phyloP scores from a whole-genome alignment of 2,888 invertebrate species.

The Pegoplata infirma region DNA sequence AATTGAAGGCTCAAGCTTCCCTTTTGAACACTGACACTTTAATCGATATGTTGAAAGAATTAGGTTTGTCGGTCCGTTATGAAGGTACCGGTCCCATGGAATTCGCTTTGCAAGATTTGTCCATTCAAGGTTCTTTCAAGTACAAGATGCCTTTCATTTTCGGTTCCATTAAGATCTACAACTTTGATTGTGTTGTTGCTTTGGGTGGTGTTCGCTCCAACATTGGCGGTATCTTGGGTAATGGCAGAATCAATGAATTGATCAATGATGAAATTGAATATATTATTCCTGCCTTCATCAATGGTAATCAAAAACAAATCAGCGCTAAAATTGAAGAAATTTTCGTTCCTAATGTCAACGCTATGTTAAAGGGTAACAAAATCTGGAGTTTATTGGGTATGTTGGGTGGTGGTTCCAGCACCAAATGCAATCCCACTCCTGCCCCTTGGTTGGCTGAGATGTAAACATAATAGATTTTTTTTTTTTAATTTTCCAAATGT shows the following conservation, averaged over 20 bases:
- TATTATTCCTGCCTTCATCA: slow-evolving; percentile 68
- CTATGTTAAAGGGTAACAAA: slow-evolving; percentile 70
- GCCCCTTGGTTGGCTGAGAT: slow-evolving; percentile 69
- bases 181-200: slow-evolving; percentile 68
- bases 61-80: slow-evolving; percentile 71
- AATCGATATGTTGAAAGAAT: slow-evolving; percentile 66
- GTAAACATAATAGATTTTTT: neutral
- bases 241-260: slow-evolving; percentile 68
- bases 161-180: slow-evolving; percentile 73
- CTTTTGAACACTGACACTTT: slow-evolving; percentile 68
- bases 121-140: slow-evolving; percentile 72
- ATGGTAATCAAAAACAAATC: slow-evolving; percentile 69
- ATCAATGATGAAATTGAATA: slow-evolving; percentile 71
- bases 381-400: slow-evolving; percentile 69
- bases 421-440: slow-evolving; percentile 69
- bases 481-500: too few species aligned
- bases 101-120: slow-evolving; percentile 69
- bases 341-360: slow-evolving; percentile 70
- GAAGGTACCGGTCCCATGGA: slow-evolving; percentile 71
- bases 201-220: slow-evolving; percentile 71
- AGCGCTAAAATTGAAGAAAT: slow-evolving; percentile 67
- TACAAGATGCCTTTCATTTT: slow-evolving; percentile 73
- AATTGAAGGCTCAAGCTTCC: slow-evolving; percentile 68
- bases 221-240: slow-evolving; percentile 72
- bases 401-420: slow-evolving; percentile 26